Conservation (phyloP, 2,888 invertebrate species). For the Phyllotreta cruciferae region DNA sequence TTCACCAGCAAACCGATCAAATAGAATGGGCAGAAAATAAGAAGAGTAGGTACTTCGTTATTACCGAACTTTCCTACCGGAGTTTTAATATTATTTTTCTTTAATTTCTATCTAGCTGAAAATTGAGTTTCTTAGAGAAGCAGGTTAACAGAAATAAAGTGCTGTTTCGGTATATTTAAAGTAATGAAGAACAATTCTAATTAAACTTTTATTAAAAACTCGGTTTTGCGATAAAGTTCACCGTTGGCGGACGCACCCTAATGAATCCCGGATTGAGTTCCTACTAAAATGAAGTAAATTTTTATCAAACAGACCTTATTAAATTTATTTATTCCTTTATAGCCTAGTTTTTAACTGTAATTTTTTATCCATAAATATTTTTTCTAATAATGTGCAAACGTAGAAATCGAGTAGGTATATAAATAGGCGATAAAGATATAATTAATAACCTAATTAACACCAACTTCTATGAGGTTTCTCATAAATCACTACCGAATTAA, state of each 20-base stretch:
- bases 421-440: background rate
- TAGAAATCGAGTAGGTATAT: too few species aligned
- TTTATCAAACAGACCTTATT: too few species aligned
- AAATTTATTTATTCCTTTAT: too few species aligned
- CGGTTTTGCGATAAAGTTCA: slow-evolving; percentile 50
- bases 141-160: slow-evolving; percentile 46
- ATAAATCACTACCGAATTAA: background rate
- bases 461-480: background rate
- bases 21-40: too few species aligned
- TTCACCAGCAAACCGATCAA: too few species aligned
- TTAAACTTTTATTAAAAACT: slow-evolving; percentile 59
- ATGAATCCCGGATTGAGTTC: too few species aligned
- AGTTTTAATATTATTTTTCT: slow-evolving; percentile 38
- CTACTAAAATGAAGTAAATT: too few species aligned
- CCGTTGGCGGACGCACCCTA: too few species aligned
- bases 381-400: too few species aligned
- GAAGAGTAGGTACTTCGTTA: slow-evolving; percentile 16
- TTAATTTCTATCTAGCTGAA: slow-evolving; percentile 37
- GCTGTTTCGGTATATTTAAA: slow-evolving; percentile 50
- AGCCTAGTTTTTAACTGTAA: too few species aligned
- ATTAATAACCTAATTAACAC: slow-evolving; percentile 2
- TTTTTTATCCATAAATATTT: too few species aligned
- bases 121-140: slow-evolving; percentile 41
- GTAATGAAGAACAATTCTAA: slow-evolving; percentile 57
- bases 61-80: slow-evolving; percentile 26